Evolutionary conservation across 2,797 vertebrate species (phyloP).

Genomic region (Chloroceryle amazona): DNA sequence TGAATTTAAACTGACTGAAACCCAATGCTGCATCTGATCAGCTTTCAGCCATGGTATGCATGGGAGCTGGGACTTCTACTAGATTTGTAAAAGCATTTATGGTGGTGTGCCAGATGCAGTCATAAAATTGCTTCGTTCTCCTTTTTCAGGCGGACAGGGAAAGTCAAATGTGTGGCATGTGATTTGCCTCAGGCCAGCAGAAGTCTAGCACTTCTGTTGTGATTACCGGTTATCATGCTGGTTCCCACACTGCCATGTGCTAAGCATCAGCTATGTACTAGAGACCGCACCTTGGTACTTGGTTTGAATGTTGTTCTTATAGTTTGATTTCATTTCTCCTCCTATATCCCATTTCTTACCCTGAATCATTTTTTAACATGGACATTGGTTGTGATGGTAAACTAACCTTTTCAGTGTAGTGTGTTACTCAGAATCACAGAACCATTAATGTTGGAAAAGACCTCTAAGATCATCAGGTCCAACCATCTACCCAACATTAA

Average conservation of each 20-base stretch:
- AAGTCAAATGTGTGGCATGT: neutral
- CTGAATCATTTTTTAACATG: neutral
- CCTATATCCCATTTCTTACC: neutral
- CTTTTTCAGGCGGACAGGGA: neutral
- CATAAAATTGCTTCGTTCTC: accelerated
- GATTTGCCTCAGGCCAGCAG: neutral
- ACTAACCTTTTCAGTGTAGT: neutral
- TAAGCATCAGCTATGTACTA: neutral
- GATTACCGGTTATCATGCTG: neutral
- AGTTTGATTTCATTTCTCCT: neutral
- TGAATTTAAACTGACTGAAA: neutral
- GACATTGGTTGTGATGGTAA: neutral
- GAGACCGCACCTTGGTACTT: neutral
- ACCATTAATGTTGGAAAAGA: too few relatives aligned
- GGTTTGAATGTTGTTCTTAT: neutral
- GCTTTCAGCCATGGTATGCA: neutral
- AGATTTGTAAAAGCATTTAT: neutral
- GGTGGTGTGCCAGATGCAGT: neutral
- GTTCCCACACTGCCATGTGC: neutral
- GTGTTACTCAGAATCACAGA: neutral
- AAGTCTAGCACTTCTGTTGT: neutral
- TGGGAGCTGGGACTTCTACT: neutral
- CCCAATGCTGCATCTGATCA: neutral
- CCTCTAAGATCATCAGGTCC: too few relatives aligned
- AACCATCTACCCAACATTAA: too few relatives aligned